These are phyloP conservation scores for Anthoptus insignis DNA, from an alignment of 2,888 invertebrate genomes.

Conservation along the genomic window DNA sequence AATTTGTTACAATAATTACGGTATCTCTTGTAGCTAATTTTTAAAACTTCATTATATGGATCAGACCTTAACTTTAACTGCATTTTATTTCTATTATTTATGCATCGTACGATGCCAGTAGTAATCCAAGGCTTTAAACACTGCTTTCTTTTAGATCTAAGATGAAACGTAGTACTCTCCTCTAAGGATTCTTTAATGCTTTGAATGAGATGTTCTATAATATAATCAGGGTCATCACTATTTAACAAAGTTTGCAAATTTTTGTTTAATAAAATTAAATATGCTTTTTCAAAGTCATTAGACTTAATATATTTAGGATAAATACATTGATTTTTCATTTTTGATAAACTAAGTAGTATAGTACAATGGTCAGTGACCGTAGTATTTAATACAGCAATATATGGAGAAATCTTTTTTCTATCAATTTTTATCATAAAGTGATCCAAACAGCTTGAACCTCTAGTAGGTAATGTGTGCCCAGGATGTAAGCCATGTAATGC, in stretches of 20 bases:
- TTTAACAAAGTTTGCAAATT: slow-evolving; percentile 3
- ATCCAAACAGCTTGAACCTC: slow-evolving; percentile 20
- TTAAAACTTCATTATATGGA: neutral
- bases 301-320: neutral
- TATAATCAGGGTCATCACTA: slow-evolving; percentile 1
- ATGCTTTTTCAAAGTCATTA: neutral
- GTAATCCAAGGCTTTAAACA: slow-evolving; percentile 39
- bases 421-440: slow-evolving; percentile 22
- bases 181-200: too few relatives aligned
- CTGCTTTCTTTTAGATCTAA: neutral
- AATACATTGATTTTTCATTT: neutral
- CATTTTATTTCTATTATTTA: slow-evolving; percentile 27
- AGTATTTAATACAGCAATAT: slow-evolving; percentile 19
- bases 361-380: slow-evolving; percentile 19
- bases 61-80: slow-evolving; percentile 14
- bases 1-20: slow-evolving; percentile 2
- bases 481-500: slow-evolving; percentile 6
- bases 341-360: slow-evolving; percentile 1
- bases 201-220: too few relatives aligned
- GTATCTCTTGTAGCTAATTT: slow-evolving; percentile 5
- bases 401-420: slow-evolving; percentile 3
- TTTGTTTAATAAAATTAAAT: slow-evolving; percentile 44
- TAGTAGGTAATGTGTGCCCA: slow-evolving; percentile 21
- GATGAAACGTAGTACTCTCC: too few relatives aligned
- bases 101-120: slow-evolving; percentile 21